phyloP scores from a whole-genome alignment of 2,888 invertebrate species.

The Ophion ellenae region DNA sequence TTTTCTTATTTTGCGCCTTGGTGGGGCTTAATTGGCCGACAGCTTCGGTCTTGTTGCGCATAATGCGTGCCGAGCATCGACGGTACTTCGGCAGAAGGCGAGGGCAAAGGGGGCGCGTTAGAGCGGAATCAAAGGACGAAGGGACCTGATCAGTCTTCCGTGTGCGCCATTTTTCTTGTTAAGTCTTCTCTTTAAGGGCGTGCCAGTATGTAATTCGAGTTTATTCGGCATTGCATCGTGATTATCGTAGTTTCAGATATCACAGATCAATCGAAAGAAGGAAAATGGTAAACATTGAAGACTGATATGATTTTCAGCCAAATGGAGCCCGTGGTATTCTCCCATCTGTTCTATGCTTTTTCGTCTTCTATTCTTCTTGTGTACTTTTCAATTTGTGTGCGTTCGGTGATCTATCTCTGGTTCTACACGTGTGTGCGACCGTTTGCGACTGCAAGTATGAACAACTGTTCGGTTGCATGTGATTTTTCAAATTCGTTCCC shows the following conservation, averaged over 20 bases:
- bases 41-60: conserved; percentile 47
- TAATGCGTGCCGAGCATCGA: background rate
- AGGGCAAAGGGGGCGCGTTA: background rate
- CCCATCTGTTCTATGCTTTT: conserved; percentile 31
- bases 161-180: conserved; percentile 1
- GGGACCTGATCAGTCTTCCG: background rate
- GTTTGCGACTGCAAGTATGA: conserved; percentile 34
- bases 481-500: conserved; percentile 57
- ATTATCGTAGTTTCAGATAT: conserved; percentile 20
- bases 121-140: conserved; percentile 19
- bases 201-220: conserved; percentile 14
- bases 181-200: background rate
- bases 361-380: conserved; percentile 6
- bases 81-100: conserved; percentile 23
- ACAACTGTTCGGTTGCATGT: conserved; percentile 33
- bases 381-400: conserved; percentile 4
- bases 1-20: conserved; percentile 33
- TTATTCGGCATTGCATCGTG: background rate
- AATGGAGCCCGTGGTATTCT: conserved; percentile 8
- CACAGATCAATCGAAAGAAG: background rate
- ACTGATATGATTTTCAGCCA: conserved; percentile 13
- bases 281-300: background rate
- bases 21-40: conserved; percentile 58
- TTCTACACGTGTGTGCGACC: background rate
- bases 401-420: background rate